Evolutionary conservation across 2,113 vertebrate species (phyloP), one percentile per base, ranked within the genome.

Genomic region (Macroglossus sobrinus): DNA sequence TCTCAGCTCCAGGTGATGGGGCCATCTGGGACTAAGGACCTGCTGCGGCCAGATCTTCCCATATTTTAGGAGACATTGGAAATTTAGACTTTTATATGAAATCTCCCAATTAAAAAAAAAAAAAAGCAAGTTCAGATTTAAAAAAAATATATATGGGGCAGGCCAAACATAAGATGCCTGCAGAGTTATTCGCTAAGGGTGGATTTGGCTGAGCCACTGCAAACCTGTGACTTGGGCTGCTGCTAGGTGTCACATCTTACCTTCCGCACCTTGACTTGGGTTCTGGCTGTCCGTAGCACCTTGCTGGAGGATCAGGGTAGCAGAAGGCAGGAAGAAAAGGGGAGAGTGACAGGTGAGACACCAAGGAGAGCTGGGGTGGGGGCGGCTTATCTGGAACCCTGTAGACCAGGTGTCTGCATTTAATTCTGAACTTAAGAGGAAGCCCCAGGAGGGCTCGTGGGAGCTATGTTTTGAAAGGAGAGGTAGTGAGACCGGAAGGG

Each of bases 221-320:
- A 26, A 22, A 55, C 76, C 76, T 15, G 38, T 21, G 33, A 21
- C 24, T 5, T 18, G 35, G 0, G 5, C 30, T 11, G 79, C 45
- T 38, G 68, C 13, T 66, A 5, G 0, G 1, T 0, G 63, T 19
- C 45, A 8, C 15, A 0, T 16, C 64, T 40, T 4, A 15, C 14
- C 8, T 15, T 8, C 28, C 38, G 8, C 30, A 4, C 35, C 33
- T 90, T 0, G 26, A 5, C 28, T 1, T 24, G 43, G 74, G 66
- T 0, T 24, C 50, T 0, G 7, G 59, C 40, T 45, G 35, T 45
- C 24, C 1, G 11, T 1, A 24, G 57, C 57, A 28, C 8, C 9
- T n/a, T 1, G 14, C 2, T 26, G 5, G 38, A 3, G 2, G 4
- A 64, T 57, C 28, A 6, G 5, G 33, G 33, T 18, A 35, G 55